Evolutionary conservation across 2,888 invertebrate genomes (phyloP), one percentile per base, ranked within the genome.

Genomic region (Pachliopta kotzebuea): DNA sequence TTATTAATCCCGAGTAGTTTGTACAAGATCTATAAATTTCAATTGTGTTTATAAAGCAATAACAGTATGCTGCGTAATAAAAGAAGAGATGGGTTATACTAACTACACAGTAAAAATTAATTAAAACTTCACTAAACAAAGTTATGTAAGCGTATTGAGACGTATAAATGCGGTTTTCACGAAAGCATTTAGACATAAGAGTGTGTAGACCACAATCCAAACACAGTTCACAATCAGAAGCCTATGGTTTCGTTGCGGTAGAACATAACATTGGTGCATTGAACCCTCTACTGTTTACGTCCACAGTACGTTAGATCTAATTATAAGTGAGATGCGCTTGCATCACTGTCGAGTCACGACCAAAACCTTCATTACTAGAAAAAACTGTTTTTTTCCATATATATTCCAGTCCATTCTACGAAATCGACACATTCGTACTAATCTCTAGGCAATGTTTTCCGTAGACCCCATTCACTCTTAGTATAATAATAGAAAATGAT

Each of bases 151-250:
- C 14, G 2, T 37, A 37, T 37, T 37, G 37, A 37, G 11, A 37
- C 37, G 37, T 14, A 14, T 37, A 37, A 37, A 11, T 37, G 37
- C 14, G 37, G 20, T 49, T 73, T 73, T 76, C 78, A 68, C 69
- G 71, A 72, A 70, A 18, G 52, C 57, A 77, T 83, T 86, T 86
- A 82, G 72, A 78, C 79, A 81, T 80, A 84, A 75, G 79, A 83
- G 82, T 77, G 82, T 77, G 86, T 88, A 87, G 79, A 81, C 84
- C 78, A 80, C 83, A 88, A 88, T 88, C 87, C 88, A 86, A 86
- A 81, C 78, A 85, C 85, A 85, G 87, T 37, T 87, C 84, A 88
- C 74, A 81, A 85, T 84, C 85, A 45, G 88, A 89, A 88, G 86
- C 84, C 79, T 79, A 67, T 72, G 72, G 82, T 78, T 77, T 76